Evolutionary conservation across 2,888 invertebrate species (phyloP).

Genomic region (Agrochola circellaris): DNA sequence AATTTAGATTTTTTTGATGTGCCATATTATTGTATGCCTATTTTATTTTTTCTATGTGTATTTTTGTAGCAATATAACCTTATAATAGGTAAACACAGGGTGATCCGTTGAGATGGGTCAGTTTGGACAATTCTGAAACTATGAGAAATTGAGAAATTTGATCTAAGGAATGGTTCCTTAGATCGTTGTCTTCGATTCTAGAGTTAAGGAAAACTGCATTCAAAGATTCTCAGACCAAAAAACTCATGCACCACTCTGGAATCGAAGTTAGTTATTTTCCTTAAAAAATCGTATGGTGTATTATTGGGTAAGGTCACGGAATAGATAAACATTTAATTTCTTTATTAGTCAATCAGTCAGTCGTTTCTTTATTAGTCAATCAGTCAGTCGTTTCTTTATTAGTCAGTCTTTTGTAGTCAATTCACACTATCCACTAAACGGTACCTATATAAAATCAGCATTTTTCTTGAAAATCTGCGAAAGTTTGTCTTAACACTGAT

Average conservation of each 20-base stretch:
- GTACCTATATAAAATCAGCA: neutral
- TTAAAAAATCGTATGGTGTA: neutral
- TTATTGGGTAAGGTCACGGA: neutral
- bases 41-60: neutral
- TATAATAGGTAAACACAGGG: neutral
- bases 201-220: neutral
- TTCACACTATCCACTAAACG: neutral
- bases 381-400: no score
- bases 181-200: neutral
- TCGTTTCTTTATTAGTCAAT: no score
- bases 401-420: neutral
- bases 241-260: neutral
- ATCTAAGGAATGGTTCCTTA: neutral
- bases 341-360: no score
- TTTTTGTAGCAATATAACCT: neutral
- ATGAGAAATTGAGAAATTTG: neutral
- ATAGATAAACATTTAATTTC: neutral
- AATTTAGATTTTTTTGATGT: constrained; percentile 9
- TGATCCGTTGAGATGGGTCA: neutral
- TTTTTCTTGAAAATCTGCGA: neutral
- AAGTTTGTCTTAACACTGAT: neutral
- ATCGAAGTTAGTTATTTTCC: neutral
- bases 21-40: neutral
- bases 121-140: neutral
- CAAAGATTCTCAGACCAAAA: neutral